Base-by-base conservation (phyloP, 2,888 invertebrate genomes). In the Leucophenga maculata region DNA sequence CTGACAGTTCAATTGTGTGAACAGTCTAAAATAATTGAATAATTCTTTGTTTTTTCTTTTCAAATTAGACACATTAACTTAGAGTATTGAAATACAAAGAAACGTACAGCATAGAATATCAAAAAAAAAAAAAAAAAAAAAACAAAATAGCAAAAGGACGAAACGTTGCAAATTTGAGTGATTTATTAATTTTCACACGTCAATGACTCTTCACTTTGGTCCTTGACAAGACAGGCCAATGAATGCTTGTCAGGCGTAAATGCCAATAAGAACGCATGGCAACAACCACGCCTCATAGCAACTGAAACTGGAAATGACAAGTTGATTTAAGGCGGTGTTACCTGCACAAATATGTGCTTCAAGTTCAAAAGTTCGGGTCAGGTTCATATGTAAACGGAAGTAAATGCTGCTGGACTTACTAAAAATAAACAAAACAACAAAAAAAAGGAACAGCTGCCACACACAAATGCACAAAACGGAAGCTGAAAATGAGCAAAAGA, bases 151-250 rank as follows among this genome's bases (percentile, higher is more conserved):
- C 39, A 39, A 39, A 39, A 39, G 39, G 39, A 39, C 11, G 11
- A 39, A 39, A 39, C 39, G 11, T 39, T 39, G 39, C 11, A 39
- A 6, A 46, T 62, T 52, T 26, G 48, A 62, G 66, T 71, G 71
- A 71, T 71, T 71, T 71, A 69, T 71, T 69, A 71, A 71, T 71
- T 71, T 71, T 71, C 68, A 71, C 71, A 71, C 71, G 66, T 71
- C 71, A 71, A 71, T 71, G 71, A 69, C 62, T 71, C 66, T 71
- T 69, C 66, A 68, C 50, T 68, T 68, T 22, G n/a, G 39, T 55
- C 50, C 39, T 54, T 3, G 22, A 67, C 44, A 32, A 31, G n/a
- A 60, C 26, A 57, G 57, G 26, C 18, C 16, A 52, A 52, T 52
- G 20, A 52, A 52, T 18, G 52, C 18, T 39, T 31, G 39, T 39